These are phyloP conservation scores for Epinotia nisella DNA, from an alignment of 2,888 invertebrate species.

Conservation along the genomic window DNA sequence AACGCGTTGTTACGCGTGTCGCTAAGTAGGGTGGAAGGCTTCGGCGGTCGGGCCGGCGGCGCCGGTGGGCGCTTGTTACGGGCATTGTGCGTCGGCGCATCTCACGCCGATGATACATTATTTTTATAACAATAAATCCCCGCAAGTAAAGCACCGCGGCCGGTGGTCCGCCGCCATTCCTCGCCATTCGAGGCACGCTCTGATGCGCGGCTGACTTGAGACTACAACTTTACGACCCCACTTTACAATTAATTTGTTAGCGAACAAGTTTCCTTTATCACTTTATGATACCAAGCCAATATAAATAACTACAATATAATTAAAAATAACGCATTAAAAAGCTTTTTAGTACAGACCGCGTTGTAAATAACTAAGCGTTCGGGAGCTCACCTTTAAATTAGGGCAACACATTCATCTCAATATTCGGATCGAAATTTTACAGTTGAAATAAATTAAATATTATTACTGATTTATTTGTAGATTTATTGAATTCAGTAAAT, in stretches of 20 bases:
- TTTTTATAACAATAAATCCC: constrained; percentile 85
- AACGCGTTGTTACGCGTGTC: background rate
- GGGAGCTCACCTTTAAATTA: constrained; percentile 26
- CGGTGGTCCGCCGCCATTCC: constrained; percentile 69
- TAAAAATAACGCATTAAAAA: constrained; percentile 38
- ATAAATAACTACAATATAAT: constrained; percentile 46
- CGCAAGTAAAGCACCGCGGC: constrained; percentile 79
- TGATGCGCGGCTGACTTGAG: constrained; percentile 52
- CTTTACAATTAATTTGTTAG: constrained; percentile 53
- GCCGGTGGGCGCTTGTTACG: constrained; percentile 72
- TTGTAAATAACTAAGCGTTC: constrained; percentile 34
- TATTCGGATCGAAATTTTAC: constrained; percentile 7
- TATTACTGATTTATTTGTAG: constrained; percentile 17
- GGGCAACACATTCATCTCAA: constrained; percentile 27
- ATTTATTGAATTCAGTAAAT: constrained; percentile 17
- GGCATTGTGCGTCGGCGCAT: constrained; percentile 73
- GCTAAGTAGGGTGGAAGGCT: constrained; percentile 23
- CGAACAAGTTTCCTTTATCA: constrained; percentile 47
- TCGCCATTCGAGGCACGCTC: constrained; percentile 55
- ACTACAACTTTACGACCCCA: constrained; percentile 51
- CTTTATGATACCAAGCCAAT: constrained; percentile 40
- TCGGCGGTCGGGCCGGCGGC: constrained; percentile 3
- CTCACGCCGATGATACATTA: constrained; percentile 79
- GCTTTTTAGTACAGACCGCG: constrained; percentile 20
- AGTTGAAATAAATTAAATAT: constrained; percentile 3